These are phyloP conservation scores for Eurystomus gularis DNA, from an alignment of 2,113 vertebrate species.

Conservation along the genomic window DNA sequence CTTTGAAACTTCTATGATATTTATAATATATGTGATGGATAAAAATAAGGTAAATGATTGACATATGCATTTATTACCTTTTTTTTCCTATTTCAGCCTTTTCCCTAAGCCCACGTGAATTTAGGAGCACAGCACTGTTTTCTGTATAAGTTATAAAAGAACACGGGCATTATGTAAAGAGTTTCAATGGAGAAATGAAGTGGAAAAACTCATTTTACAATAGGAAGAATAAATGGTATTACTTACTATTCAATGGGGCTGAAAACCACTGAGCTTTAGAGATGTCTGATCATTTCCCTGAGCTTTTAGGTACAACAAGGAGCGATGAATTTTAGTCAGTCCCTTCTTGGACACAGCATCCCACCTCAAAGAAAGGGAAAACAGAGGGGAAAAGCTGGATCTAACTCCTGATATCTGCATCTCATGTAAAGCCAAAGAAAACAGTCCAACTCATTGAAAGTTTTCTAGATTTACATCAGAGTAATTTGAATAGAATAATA, in stretches of 20 bases:
- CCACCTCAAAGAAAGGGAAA: not conserved
- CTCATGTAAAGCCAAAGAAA: not conserved
- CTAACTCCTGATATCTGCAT: not conserved
- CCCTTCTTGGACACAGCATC: not conserved
- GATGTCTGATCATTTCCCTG: not conserved
- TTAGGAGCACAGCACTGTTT: not conserved
- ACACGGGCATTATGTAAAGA: constrained; percentile 53
- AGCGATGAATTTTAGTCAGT: not conserved
- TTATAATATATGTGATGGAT: not conserved
- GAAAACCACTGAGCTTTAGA: not conserved
- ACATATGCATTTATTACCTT: not conserved
- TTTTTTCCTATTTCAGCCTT: not conserved
- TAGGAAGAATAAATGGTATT: constrained; percentile 4
- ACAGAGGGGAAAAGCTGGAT: not conserved
- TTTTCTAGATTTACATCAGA: not conserved
- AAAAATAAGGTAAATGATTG: constrained; percentile 19
- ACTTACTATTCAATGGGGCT: not conserved
- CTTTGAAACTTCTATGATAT: not conserved
- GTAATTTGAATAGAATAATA: not conserved
- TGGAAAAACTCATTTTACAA: constrained; percentile 44
- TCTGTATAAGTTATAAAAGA: not conserved
- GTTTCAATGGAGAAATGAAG: constrained; percentile 40
- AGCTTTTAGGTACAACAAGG: not conserved
- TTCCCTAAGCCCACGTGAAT: not conserved
- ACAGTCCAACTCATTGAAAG: not conserved